Evolutionary conservation across 2,797 vertebrate species (phyloP).

Genomic region (Hapalemur alaotrensis): DNA sequence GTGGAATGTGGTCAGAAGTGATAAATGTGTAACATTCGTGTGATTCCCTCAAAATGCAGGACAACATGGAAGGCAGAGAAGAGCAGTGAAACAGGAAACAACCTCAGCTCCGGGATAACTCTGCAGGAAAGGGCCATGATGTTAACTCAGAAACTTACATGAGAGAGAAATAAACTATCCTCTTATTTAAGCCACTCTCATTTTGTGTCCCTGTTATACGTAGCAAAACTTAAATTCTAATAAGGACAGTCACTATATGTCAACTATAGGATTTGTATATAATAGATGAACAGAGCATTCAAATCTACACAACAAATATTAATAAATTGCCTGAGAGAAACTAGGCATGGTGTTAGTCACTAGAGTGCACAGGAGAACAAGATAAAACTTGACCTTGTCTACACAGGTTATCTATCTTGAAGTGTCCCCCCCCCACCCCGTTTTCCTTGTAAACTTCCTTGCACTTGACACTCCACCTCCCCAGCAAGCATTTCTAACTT

Average conservation of each 20-base stretch:
- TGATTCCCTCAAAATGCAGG: background rate
- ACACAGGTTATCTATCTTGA: too few relatives aligned
- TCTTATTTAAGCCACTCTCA: background rate
- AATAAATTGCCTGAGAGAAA: too few relatives aligned
- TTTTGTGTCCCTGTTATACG: background rate
- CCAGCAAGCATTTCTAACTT: background rate
- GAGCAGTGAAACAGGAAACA: rapidly evolving
- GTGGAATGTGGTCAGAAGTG: too few relatives aligned
- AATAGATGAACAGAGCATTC: background rate
- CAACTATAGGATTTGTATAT: background rate
- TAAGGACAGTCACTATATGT: background rate
- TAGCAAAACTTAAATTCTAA: background rate
- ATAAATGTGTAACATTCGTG: too few relatives aligned
- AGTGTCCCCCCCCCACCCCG: background rate
- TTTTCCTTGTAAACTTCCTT: background rate
- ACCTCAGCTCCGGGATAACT: background rate
- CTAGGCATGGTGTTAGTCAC: too few relatives aligned
- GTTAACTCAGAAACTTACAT: too few relatives aligned
- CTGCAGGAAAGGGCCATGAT: rapidly evolving
- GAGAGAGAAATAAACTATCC: background rate
- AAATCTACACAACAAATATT: too few relatives aligned
- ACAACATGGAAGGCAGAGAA: background rate
- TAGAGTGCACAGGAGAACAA: too few relatives aligned
- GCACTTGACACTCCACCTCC: too few relatives aligned
- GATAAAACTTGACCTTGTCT: background rate